Evolutionary conservation across 2,797 vertebrate species (phyloP).

Genomic region (Rhynchonycteris naso): DNA sequence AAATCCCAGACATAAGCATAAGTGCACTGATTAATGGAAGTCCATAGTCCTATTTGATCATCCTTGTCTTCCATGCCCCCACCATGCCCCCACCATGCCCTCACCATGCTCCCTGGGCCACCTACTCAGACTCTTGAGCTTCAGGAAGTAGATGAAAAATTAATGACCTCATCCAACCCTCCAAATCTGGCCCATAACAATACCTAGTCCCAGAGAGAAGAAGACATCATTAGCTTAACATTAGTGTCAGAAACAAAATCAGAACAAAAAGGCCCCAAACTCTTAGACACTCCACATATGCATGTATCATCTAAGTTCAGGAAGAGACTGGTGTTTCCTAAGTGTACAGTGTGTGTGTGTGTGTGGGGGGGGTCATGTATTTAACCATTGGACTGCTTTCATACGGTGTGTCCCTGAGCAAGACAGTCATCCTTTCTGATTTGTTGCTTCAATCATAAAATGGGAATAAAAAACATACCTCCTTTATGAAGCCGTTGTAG

Average conservation of each 20-base stretch:
- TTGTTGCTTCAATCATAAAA: conserved; percentile 7
- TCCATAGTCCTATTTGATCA: not conserved
- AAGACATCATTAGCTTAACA: not conserved
- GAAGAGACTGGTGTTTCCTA: not conserved
- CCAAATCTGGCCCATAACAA: not conserved
- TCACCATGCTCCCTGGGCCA: not conserved
- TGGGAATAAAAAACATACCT: not conserved
- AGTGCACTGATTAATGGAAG: not conserved
- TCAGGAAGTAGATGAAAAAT: not conserved
- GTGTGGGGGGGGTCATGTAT: too few species aligned
- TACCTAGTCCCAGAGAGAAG: not conserved
- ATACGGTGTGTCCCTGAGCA: not conserved
- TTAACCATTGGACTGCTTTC: not conserved
- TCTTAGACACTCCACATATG: not conserved
- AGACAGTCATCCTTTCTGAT: not conserved
- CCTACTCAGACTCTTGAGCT: not conserved
- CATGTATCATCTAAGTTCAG: not conserved
- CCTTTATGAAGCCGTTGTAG: not conserved
- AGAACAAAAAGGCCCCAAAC: not conserved
- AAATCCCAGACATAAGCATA: not conserved
- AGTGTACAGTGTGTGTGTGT: not conserved
- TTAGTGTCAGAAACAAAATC: not conserved
- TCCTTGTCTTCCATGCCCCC: not conserved
- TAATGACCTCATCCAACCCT: not conserved
- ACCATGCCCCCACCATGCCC: not conserved